phyloP scores from a whole-genome alignment of 2,888 invertebrate genomes.

The Campoletis raptor region DNA sequence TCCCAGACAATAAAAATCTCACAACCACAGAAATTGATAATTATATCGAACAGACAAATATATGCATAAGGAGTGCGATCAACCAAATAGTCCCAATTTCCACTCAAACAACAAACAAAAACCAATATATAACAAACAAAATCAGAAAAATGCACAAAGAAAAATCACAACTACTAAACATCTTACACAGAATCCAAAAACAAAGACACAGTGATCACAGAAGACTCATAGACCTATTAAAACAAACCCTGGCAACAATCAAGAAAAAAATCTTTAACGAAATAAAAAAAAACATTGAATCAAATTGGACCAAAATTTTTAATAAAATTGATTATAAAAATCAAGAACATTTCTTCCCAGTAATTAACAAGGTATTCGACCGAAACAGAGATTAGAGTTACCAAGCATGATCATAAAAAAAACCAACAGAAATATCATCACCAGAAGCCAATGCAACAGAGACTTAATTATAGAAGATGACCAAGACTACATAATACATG shows the following conservation, averaged over 20 bases:
- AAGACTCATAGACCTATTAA: neutral
- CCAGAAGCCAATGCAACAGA: neutral
- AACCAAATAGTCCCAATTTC: neutral
- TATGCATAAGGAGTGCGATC: neutral
- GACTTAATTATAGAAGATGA: neutral
- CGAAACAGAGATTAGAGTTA: neutral
- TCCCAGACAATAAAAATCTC: no score
- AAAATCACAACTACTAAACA: slow-evolving; percentile 5
- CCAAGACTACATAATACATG: neutral
- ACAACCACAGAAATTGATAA: no score
- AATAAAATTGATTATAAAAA: slow-evolving; percentile 18
- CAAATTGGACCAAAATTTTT: slow-evolving; percentile 19
- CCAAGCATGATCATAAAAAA: neutral
- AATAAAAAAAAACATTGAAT: slow-evolving; percentile 27
- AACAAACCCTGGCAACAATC: neutral
- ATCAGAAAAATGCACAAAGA: slow-evolving; percentile 6
- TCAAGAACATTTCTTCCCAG: slow-evolving; percentile 18
- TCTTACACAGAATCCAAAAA: slow-evolving; percentile 9
- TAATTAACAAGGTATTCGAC: slow-evolving; percentile 12
- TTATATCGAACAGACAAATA: neutral
- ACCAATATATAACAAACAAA: slow-evolving; percentile 12
- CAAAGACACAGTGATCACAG: slow-evolving; percentile 2
- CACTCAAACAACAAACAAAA: neutral
- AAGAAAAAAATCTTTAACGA: neutral
- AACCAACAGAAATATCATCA: neutral